Base-by-base conservation (phyloP, 2,113 vertebrate species). In the Planiliza haematocheilus region DNA sequence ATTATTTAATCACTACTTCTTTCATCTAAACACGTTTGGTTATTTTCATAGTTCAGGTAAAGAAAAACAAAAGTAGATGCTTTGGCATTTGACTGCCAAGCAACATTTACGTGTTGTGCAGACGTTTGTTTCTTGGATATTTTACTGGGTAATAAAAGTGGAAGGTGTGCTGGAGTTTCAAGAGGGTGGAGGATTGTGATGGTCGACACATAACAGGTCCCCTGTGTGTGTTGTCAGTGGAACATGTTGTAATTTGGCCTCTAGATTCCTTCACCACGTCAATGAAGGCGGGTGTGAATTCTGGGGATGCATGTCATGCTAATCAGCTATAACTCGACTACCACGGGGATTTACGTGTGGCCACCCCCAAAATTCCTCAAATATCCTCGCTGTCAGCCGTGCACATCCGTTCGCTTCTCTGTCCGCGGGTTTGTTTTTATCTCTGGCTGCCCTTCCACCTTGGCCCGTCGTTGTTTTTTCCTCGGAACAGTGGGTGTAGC, bases 231-330 rank as follows among this genome's bases (percentile, higher is more conserved):
- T 62, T 82, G 74, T 85, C 72, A 51, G 73, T 77, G 69, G 81
- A 85, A 88, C 79, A 80, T 55, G 77, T 41, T 77, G 79, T 88
- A 77, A 84, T 84, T 58, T 81, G 68, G 86, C 73, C 74, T 51
- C 11, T 42, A 60, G 77, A 74, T 88, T 74, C 80, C 56, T 65
- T 11, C 1, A 37, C 71, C 77, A 76, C 69, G 55, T 82, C 81
- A 84, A 43, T 83, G 72, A 77, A 73, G 71, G 61, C 10, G 20
- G 82, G 84, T 87, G 91, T 85, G 82, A 87, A 89, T 82, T 91
- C 82, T 83, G 59, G 24, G 53, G 77, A 82, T 84, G 82, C 72
- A 61, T 88, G 77, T 76, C 75, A 55, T 84, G 74, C 73, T 91
- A 85, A 85, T 85, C 53, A 50, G 57, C 60, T 57, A 57, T 55